A percentile compares a stretch with the other conserved stretches of the same genome.
Conservation (phyloP, 2,888 invertebrate species). For the Apeira syringaria region DNA sequence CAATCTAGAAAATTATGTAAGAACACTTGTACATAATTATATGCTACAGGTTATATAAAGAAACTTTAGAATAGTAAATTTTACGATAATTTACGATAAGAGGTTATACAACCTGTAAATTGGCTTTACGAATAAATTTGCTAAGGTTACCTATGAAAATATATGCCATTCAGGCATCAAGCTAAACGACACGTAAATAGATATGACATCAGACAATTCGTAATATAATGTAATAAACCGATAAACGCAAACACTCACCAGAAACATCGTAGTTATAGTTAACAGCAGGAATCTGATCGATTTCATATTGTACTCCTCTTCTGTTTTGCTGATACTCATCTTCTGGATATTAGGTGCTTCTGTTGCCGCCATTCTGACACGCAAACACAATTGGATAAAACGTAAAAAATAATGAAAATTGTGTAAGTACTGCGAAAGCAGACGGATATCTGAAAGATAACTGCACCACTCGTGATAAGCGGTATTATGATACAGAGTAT, state of each 20-base stretch:
- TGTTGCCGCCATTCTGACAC: conserved; percentile 34
- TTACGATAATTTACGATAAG: too few relatives aligned
- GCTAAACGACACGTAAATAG: too few relatives aligned
- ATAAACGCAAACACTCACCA: conserved; percentile 52
- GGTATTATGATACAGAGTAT: conserved; percentile 32
- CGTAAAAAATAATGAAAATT: not conserved
- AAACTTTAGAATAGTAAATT: too few relatives aligned
- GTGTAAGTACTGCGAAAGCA: conserved; percentile 21
- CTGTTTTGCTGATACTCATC: conserved; percentile 65
- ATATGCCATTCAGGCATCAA: too few relatives aligned
- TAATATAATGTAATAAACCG: too few relatives aligned
- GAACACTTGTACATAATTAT: too few relatives aligned
- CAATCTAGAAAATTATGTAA: too few relatives aligned
- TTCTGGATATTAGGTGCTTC: conserved; percentile 38
- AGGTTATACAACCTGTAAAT: too few relatives aligned
- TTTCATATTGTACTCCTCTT: conserved; percentile 74
- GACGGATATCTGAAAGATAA: conserved; percentile 40
- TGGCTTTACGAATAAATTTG: too few relatives aligned
- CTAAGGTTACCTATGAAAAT: too few relatives aligned
- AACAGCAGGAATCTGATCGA: conserved; percentile 72
- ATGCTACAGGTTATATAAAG: too few relatives aligned
- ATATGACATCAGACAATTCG: too few relatives aligned
- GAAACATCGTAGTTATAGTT: conserved; percentile 73
- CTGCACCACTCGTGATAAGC: conserved; percentile 40
- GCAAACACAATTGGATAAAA: conserved; percentile 1